Evolutionary conservation across 2,797 vertebrate genomes (phyloP), one percentile per base, ranked within the genome.

Genomic region (Cyclopterus lumpus): DNA sequence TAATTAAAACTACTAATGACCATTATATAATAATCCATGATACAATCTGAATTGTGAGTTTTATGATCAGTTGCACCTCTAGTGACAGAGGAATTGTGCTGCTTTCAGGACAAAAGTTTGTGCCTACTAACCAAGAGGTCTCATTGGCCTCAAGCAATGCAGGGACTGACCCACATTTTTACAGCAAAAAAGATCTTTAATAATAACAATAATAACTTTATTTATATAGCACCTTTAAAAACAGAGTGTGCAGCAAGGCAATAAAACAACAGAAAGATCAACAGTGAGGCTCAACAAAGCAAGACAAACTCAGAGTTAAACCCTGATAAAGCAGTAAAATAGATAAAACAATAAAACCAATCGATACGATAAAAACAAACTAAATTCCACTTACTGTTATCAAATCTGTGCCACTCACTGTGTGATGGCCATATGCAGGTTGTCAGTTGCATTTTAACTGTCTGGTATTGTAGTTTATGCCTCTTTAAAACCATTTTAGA

Each of bases 381-480:
- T 18, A 3, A 46, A 46, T 46, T 69, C 3, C 26, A 65, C 16
- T 57, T 44, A 48, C 20, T 54, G 49, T 64, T 55, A 30, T 24
- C 38, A 78, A 59, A 49, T 49, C 40, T n/a, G 4, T 18, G 62
- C 10, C 28, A 53, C 40, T 42, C 24, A 61, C 42, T 61, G 22
- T 66, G 46, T 59, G 42, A 62, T 69, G 55, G 24, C 8, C 3
- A 30, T 28, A 8, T 54, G 24, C 7, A 20, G 22, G 20, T 46
- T 46, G 24, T 28, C 20, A 48, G 28, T 32, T 48, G 57, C 28
- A 36, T 54, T 60, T 46, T 14, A 67, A 38, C 15, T 60, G 36
- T 44, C 26, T 51, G 38, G 18, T 20, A 44, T 26, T 72, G 22
- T 26, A 51, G 28, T 53, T 20, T 12, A 40, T 46, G 22, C 28